Evolutionary conservation across 2,113 vertebrate genomes (phyloP).

Genomic region (Passer montanus): DNA sequence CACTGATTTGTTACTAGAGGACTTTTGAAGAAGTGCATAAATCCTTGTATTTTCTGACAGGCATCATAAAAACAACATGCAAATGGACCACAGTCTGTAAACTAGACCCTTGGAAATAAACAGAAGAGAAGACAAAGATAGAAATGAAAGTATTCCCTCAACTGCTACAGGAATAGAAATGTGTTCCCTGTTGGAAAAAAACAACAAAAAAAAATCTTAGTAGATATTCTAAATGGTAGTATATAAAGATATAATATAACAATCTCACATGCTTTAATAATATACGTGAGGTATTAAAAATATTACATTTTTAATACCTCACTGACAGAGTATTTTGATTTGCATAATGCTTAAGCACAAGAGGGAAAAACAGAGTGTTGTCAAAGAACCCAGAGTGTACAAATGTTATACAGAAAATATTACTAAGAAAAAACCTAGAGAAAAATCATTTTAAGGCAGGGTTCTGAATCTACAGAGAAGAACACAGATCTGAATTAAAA

Average conservation of each 20-base stretch:
- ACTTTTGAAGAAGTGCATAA: not conserved
- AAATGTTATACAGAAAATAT: not conserved
- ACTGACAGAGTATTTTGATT: not conserved
- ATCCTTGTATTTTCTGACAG: not conserved
- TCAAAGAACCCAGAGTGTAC: not conserved
- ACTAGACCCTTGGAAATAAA: not conserved
- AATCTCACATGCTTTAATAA: not conserved
- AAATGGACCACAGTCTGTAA: not conserved
- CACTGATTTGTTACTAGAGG: not conserved
- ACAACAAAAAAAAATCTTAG: not conserved
- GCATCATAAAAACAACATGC: not conserved
- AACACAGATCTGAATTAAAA: not conserved
- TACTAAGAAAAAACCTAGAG: not conserved
- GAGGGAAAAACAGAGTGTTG: not conserved
- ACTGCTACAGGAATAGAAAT: not conserved
- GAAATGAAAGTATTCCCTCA: not conserved
- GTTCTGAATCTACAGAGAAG: not conserved
- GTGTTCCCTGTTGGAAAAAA: not conserved
- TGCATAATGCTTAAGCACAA: not conserved
- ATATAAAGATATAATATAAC: not conserved
- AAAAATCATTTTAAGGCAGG: not conserved
- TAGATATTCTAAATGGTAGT: not conserved
- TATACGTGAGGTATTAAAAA: too few species aligned
- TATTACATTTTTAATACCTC: too few species aligned
- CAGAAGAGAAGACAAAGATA: not conserved